Percentiles rank a stretch among this genome's conserved stretches.
Evolutionary conservation across 2,888 invertebrate genomes (phyloP).

Genomic region (Epinotia ramella): DNA sequence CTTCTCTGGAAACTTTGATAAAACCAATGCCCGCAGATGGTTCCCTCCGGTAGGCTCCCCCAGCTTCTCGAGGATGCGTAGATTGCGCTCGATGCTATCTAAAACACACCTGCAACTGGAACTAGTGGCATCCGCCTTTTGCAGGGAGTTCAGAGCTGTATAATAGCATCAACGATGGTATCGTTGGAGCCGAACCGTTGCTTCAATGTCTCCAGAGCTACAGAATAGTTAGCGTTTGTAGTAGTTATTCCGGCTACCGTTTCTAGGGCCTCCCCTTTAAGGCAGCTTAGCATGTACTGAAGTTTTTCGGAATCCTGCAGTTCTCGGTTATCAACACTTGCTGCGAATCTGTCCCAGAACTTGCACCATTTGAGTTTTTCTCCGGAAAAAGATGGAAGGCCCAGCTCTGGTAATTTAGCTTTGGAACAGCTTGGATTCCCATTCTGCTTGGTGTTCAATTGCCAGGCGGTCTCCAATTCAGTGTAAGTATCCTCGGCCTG

Average conservation of each 20-base stretch:
- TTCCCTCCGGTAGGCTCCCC: neutral
- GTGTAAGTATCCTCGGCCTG: too few relatives aligned
- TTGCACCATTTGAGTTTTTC: neutral
- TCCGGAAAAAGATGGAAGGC: neutral
- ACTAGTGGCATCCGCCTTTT: neutral
- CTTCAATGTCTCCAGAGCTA: neutral
- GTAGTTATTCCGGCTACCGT: neutral
- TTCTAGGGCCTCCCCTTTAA: neutral
- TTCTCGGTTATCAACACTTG: neutral
- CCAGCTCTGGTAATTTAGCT: neutral
- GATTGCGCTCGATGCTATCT: neutral
- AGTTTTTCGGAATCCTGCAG: neutral
- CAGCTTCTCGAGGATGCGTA: neutral
- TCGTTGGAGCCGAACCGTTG: slow-evolving; percentile 1
- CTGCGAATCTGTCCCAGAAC: neutral
- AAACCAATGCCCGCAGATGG: neutral
- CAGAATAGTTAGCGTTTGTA: neutral
- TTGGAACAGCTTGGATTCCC: neutral
- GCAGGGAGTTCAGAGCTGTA: neutral
- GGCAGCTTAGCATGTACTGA: neutral
- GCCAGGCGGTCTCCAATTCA: neutral
- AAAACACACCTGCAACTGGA: neutral
- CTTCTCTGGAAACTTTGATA: neutral
- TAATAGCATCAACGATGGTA: neutral
- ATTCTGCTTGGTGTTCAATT: neutral